Evolutionary conservation across 2,797 vertebrate genomes (phyloP).

Genomic region (Sciaenops ocellatus): DNA sequence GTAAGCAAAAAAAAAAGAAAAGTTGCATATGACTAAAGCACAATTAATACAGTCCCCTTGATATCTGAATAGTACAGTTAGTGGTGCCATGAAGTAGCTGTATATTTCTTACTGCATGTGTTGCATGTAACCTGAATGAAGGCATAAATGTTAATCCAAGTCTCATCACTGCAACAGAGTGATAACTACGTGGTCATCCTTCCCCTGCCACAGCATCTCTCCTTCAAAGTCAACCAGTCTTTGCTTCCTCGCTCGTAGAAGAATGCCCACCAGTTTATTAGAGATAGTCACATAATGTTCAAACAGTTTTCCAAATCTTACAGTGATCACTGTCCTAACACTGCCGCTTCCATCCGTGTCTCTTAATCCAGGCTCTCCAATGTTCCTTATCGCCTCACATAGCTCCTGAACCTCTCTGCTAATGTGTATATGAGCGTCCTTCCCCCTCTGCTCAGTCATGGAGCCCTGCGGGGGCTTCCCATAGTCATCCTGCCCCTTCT

Average conservation of each 20-base stretch:
- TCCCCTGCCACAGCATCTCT: slow-evolving; percentile 96
- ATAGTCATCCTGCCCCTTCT: slow-evolving; percentile 84
- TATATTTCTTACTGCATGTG: neutral
- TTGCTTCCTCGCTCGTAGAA: slow-evolving; percentile 91
- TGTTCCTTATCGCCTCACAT: slow-evolving; percentile 86
- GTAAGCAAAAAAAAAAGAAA: neutral
- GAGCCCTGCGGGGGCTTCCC: slow-evolving; percentile 90
- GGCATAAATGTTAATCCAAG: slow-evolving; percentile 11
- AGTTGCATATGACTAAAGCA: neutral
- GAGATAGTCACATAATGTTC: slow-evolving; percentile 92
- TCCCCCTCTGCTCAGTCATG: slow-evolving; percentile 90
- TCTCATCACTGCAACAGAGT: slow-evolving; percentile 82
- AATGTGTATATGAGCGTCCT: slow-evolving; percentile 88
- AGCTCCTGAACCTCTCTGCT: slow-evolving; percentile 89
- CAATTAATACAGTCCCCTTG: neutral
- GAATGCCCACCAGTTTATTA: slow-evolving; percentile 92
- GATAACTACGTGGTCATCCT: slow-evolving; percentile 89
- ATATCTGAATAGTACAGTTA: neutral
- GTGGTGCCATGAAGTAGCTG: slow-evolving; percentile 7
- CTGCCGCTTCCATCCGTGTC: slow-evolving; percentile 20
- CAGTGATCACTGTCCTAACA: slow-evolving; percentile 58
- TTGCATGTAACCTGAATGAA: slow-evolving; percentile 13
- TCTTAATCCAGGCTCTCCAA: slow-evolving; percentile 69
- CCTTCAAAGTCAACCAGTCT: slow-evolving; percentile 90
- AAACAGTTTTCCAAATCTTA: slow-evolving; percentile 90